Conservation (phyloP, 2,797 vertebrate species). For the Picus viridis region DNA sequence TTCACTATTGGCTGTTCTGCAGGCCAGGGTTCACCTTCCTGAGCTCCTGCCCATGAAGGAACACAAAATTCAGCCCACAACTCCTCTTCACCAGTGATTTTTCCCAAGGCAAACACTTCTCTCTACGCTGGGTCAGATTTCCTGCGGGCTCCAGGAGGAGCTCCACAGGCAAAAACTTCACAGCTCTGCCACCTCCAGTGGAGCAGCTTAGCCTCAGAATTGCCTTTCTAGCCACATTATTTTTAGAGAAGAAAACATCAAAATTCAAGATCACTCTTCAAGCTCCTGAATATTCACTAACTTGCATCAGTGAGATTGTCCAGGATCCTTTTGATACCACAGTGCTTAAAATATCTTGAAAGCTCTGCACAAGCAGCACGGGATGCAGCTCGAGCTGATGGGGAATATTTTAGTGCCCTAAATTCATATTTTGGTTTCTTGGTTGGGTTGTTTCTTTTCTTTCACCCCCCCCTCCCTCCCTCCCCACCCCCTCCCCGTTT, state of each 20-base stretch:
- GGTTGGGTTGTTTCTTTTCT: neutral
- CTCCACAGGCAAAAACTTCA: neutral
- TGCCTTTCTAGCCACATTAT: neutral
- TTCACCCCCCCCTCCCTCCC: neutral
- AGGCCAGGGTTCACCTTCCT: neutral
- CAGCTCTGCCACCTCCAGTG: neutral
- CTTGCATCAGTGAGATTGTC: neutral
- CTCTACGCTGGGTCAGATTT: neutral
- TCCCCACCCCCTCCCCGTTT: neutral
- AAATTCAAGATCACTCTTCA: conserved; percentile 8
- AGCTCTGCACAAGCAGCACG: neutral
- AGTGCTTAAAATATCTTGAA: neutral
- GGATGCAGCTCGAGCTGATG: neutral
- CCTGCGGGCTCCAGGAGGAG: neutral
- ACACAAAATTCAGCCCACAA: neutral
- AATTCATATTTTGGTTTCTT: neutral
- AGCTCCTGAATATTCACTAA: conserved; percentile 44
- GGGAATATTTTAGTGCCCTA: neutral
- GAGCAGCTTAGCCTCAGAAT: neutral
- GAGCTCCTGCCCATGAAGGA: neutral
- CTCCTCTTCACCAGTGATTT: neutral
- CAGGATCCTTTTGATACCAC: conserved; percentile 27
- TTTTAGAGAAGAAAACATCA: conserved; percentile 25
- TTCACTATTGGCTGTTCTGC: neutral
- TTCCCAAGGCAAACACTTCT: neutral